Conservation (phyloP, 2,797 vertebrate genomes). For the Coregonus ussuriensis region DNA sequence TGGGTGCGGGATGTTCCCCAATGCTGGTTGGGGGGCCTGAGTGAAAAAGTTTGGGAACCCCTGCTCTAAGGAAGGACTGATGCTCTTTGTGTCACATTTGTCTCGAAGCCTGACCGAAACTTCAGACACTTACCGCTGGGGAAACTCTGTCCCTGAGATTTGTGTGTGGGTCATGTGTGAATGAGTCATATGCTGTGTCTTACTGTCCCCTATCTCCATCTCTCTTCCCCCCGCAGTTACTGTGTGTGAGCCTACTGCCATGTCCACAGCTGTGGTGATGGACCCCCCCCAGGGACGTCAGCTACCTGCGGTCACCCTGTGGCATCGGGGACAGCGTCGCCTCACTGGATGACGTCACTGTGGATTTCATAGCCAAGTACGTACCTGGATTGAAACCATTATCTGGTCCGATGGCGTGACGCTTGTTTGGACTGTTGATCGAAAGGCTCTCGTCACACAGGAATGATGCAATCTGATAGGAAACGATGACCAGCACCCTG, state of each 20-base stretch:
- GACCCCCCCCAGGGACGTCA: constrained; percentile 51
- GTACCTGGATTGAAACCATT: background rate
- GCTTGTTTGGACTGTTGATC: background rate
- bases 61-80: background rate
- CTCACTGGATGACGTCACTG: constrained; percentile 54
- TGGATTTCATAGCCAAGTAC: constrained; percentile 67
- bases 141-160: background rate
- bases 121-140: background rate
- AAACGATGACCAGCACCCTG: background rate
- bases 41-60: too few species aligned
- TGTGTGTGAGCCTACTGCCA: constrained; percentile 63
- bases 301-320: constrained; percentile 54
- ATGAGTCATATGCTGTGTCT: background rate
- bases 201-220: background rate
- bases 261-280: constrained; percentile 64
- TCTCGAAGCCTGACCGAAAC: too few species aligned
- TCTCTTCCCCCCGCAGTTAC: constrained; percentile 64
- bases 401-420: background rate
- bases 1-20: too few species aligned
- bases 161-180: background rate
- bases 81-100: background rate
- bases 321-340: constrained; percentile 40
- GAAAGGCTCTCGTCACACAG: background rate
- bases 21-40: too few species aligned
- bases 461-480: background rate